Evolutionary conservation across 2,797 vertebrate species (phyloP).

Genomic region (Lacerta bilineata): DNA sequence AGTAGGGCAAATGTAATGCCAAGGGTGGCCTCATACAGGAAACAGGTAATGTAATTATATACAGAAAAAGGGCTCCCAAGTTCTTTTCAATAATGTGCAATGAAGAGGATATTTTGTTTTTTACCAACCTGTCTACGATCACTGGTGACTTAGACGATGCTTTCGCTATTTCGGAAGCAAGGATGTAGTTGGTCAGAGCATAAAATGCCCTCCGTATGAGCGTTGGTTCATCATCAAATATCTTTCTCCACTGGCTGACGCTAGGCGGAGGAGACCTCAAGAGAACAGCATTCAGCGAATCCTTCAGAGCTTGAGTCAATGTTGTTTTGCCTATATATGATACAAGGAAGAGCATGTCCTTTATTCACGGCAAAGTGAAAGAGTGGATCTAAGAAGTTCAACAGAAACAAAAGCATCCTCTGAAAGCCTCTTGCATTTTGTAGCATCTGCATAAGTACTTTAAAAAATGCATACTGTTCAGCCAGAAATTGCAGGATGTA

Average conservation of each 20-base stretch:
- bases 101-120: background rate
- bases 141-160: slow-evolving; percentile 84
- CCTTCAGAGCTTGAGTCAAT: slow-evolving; percentile 85
- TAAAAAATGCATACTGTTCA: no score
- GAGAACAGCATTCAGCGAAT: slow-evolving; percentile 83
- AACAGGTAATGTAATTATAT: background rate
- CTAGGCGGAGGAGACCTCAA: slow-evolving; percentile 88
- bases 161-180: slow-evolving; percentile 87
- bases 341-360: background rate
- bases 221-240: slow-evolving; percentile 88
- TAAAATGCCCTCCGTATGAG: slow-evolving; percentile 94
- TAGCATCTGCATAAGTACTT: no score
- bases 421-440: background rate
- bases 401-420: background rate
- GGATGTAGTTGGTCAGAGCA: slow-evolving; percentile 93
- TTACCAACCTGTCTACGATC: slow-evolving; percentile 91
- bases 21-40: background rate
- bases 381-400: background rate
- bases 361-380: background rate
- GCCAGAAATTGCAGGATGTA: no score
- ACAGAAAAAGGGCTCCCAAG: background rate
- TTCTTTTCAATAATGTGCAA: background rate
- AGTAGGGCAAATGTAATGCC: background rate
- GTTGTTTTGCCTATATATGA: slow-evolving; percentile 90
- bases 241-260: slow-evolving; percentile 86